Base-by-base conservation (phyloP, 2,888 invertebrate species). In the Drosophila paramelanica region DNA sequence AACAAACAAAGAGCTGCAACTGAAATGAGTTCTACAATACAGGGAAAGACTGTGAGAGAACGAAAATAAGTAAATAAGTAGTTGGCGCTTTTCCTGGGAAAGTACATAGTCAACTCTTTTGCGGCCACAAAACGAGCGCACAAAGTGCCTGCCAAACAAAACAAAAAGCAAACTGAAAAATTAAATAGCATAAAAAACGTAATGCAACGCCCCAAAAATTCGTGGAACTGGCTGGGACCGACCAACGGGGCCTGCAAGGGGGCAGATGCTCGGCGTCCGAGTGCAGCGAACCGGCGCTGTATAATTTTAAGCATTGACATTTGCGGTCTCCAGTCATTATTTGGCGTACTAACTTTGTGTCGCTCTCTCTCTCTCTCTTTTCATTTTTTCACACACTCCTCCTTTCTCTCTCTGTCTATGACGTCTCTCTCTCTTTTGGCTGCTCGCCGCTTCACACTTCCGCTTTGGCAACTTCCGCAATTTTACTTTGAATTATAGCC, bases 401-500 rank as follows among this genome's bases (percentile, higher is more conserved):
- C 25, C 46, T 5, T 8, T 59, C 25, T 39, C 23, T 42, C 1
- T 43, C 8, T 33, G 41, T 67, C 36, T 69, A 55, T 25, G 11
- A 10, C 31, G 41, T n/a, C n/a, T 73, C 59, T 74, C 39, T 43
- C 27, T 41, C 65, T 60, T 61, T 66, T 68, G 81, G 67, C 53
- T 73, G 74, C 68, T 71, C 74, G 74, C 77, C 81, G 82, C 85
- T 86, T 84, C 85, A 87, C 85, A 86, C 85, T 86, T 86, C 85
- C 85, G 85, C 85, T 87, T 84, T 86, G 87, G 85, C 81, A 82
- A 86, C 85, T 87, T 86, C 85, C 85, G 85, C 85, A 82, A 87
- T 86, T 86, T 86, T 87, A 81, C 87, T 87, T 86, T 86, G 87
- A 87, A 87, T 87, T 87, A 86, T 87, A 87, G 82, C 87, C 82